These are phyloP conservation scores for Rousettus leschenaultii DNA, from an alignment of 2,113 vertebrate species.

Conservation along the genomic window DNA sequence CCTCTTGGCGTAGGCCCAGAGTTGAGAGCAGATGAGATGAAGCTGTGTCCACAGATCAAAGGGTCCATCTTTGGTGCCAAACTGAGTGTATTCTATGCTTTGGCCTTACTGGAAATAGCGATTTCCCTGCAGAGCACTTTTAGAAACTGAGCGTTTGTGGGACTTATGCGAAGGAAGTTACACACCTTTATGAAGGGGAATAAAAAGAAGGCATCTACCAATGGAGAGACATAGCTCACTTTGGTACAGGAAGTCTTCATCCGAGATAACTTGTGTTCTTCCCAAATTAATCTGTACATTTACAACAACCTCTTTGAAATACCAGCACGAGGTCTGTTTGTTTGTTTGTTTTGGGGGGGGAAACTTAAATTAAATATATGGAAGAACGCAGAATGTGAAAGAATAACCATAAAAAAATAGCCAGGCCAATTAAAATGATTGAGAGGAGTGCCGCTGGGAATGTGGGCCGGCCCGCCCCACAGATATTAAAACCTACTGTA, in stretches of 20 bases:
- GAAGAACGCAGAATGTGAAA: neutral
- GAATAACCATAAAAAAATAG: neutral
- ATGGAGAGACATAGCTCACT: neutral
- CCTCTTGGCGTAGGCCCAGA: neutral
- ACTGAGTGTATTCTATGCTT: neutral
- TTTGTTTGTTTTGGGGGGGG: neutral
- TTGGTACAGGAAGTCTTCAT: neutral
- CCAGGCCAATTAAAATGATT: slow-evolving; percentile 10
- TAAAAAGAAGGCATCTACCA: slow-evolving; percentile 27
- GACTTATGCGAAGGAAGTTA: neutral
- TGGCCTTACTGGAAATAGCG: neutral
- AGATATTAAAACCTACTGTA: neutral
- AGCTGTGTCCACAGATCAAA: neutral
- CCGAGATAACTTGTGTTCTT: slow-evolving; percentile 15
- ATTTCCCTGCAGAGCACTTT: neutral
- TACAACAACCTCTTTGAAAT: slow-evolving; percentile 12
- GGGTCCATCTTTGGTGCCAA: neutral
- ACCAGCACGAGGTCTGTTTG: neutral
- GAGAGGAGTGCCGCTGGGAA: neutral
- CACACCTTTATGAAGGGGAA: slow-evolving; percentile 27
- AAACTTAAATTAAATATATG: neutral
- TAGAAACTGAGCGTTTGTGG: neutral
- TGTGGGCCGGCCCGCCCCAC: neutral
- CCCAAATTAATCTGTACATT: neutral
- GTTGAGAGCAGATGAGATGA: neutral